Evolutionary conservation across 2,888 invertebrate genomes (phyloP), one percentile per base, ranked within the genome.

Genomic region (Lasioglossum oenotherae): DNA sequence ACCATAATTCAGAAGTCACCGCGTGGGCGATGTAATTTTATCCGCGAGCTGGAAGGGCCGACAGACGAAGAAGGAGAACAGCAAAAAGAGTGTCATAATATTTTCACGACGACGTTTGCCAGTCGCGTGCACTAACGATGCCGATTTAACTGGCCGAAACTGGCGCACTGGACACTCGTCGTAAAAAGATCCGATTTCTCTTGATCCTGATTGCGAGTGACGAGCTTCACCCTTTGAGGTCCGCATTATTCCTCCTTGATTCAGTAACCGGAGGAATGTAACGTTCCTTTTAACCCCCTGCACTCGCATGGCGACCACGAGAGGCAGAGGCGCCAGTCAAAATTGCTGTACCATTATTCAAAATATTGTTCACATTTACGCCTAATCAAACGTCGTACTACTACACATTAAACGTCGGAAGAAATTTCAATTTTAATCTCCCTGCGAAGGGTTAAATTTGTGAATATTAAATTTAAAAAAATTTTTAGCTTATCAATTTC

Each of bases 1-100:
- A 85, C 85, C 78, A 90, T 91, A 87, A 91, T 91, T 92, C 88
- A 90, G 86, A 79, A 86, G 79, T 79, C 73, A 53, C 80, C n/a
- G 87, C 84, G 90, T 87, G 88, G 86, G 85, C 85, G 87, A 74
- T 79, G 86, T 87, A 87, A 89, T 86, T 88, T 87, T 88, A 87
- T 84, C 74, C 27, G 8, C n/a, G 41, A 41, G n/a, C 71, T 79
- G 35, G 78, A 78, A 53, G 78, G 71, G 19, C 23, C 76, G 72
- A 78, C 82, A 8, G 46, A 27, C 60, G 64, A 57, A 49, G 19
- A 41, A 49, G 31, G 27, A 16, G 64, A 64, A 41, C 38, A 49
- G 53, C 72, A 31, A 64, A 35, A 72, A 80, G 71, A 44, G 53
- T 85, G 82, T 80, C 74, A 72, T 67, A 85, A 87, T 80, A 77